Evolutionary conservation across 1,140 invertebrate genomes (phyloP).

Genomic region (Bathynomus jamesi): DNA sequence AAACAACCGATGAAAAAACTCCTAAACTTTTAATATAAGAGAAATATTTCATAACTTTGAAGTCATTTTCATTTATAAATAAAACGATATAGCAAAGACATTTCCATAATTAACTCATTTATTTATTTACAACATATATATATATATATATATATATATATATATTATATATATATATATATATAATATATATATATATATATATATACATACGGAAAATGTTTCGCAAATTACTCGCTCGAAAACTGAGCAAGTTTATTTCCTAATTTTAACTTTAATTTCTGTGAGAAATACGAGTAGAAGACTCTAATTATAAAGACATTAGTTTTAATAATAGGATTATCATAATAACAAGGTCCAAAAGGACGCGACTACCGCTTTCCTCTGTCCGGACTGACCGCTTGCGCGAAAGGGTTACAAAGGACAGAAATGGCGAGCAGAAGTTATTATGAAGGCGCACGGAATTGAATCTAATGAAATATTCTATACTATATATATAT

Average conservation of each 20-base stretch:
- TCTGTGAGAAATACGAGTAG: not conserved
- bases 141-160: too few relatives aligned
- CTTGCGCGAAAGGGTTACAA: not conserved
- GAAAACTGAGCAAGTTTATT: not conserved
- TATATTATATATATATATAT: too few relatives aligned
- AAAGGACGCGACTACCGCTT: not conserved
- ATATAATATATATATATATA: too few relatives aligned
- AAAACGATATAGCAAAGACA: too few relatives aligned
- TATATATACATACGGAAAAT: too few relatives aligned
- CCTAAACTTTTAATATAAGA: too few relatives aligned
- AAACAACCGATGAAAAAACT: too few relatives aligned
- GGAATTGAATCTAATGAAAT: not conserved
- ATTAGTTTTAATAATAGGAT: conserved; percentile 2
- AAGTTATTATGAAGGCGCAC: not conserved
- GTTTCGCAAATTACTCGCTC: not conserved
- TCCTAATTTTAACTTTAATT: not conserved
- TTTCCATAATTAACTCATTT: too few relatives aligned
- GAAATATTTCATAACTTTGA: too few relatives aligned
- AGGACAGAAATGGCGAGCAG: not conserved
- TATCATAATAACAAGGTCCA: not conserved
- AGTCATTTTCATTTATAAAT: too few relatives aligned
- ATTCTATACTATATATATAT: not conserved
- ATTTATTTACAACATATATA: too few relatives aligned
- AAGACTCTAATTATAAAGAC: not conserved
- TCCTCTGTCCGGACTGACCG: not conserved